Evolutionary conservation across 2,888 invertebrate genomes (phyloP), one percentile per base, ranked within the genome.

Genomic region (Sphaerophoria rueppellii): DNA sequence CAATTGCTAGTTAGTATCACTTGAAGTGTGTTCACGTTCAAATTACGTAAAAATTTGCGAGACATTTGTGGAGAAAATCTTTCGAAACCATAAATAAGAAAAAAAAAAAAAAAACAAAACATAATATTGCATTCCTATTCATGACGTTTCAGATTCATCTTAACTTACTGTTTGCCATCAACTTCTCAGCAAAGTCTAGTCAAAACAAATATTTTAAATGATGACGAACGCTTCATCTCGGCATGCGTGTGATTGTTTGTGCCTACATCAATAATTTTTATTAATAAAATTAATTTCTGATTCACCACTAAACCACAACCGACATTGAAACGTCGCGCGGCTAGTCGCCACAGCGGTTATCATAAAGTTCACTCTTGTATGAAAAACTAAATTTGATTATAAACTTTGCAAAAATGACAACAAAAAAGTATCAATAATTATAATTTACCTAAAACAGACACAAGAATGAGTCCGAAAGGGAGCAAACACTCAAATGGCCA

Each of bases 251-350:
- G 65, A 75, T 24, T 24, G 40, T 74, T 32, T 54, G 24, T 12
- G 9, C 4, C 14, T 7, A 54, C 60, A 80, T 55, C 65, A 71
- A 80, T 67, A 61, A 58, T 52, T 63, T 43, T 54, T 65, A 14
- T 50, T 67, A 61, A 60, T 43, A 63, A 70, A 85, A 69, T 85
- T 76, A 81, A 80, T 61, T 52, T 75, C 35, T 85, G 83, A 85
- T 85, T 85, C 80, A 85, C 69, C 43, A 74, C 6, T 34, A 52
- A 40, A 60, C 60, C 43, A 12, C 16, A 48, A 70, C 57, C 63
- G 40, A 9, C 40, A 40, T 7, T 40, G 40, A 24, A 24, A 24
- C 24, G 24, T 1, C 24, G 24, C 24, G 24, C 24, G 24, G 24
- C 24, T 24, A 24, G 24, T 24, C 37, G 14, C 14, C 54, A 69